Conservation (phyloP, 2,797 vertebrate genomes). For the Carduelis carduelis region DNA sequence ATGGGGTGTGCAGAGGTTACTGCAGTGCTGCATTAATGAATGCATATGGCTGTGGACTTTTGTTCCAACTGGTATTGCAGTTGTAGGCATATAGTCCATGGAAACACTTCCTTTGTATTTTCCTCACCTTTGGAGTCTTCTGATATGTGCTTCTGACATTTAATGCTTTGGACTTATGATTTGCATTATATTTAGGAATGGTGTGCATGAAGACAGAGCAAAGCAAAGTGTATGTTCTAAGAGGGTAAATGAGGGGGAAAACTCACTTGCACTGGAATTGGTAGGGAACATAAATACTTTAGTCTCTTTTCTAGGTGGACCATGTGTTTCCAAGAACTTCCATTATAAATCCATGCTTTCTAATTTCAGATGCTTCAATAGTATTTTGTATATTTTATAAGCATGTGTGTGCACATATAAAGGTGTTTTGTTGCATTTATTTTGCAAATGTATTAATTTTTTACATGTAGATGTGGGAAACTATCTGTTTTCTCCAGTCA, state of each 20-base stretch:
- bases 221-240: neutral
- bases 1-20: neutral
- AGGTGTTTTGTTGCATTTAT: neutral
- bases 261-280: neutral
- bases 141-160: neutral
- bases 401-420: neutral
- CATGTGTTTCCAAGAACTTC: neutral
- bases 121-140: neutral
- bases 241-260: neutral
- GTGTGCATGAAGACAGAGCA: neutral
- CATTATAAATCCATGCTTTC: neutral
- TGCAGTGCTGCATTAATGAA: neutral
- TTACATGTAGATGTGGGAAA: neutral
- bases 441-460: neutral
- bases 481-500: neutral
- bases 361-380: neutral
- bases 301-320: neutral
- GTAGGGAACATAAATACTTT: neutral
- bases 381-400: neutral
- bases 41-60: neutral
- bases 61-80: neutral
- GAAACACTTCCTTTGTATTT: neutral
- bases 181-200: neutral
- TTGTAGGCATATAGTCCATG: neutral
- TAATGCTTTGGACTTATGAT: neutral